Evolutionary conservation across 1,140 invertebrate species (phyloP), one percentile per base, ranked within the genome.

Genomic region (Drosophila punjabiensis): DNA sequence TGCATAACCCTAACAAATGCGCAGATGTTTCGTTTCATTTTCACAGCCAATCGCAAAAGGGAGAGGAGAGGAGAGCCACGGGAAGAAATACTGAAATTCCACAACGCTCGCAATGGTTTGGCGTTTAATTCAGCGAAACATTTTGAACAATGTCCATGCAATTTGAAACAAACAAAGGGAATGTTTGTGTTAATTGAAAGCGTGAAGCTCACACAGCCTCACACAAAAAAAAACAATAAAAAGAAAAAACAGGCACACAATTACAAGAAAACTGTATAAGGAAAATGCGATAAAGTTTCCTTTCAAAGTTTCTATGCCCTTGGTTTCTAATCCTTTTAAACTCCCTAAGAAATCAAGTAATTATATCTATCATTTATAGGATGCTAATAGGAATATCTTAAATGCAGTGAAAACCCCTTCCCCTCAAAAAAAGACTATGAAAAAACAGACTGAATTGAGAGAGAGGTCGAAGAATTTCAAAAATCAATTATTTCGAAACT

Each of bases 401-500:
- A 6, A 53, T 10, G 8, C 13, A 5, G 13, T 37, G 3, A 18
- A 8, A 55, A 35, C 5, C 4, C 18, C 1, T 24, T 24, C 24
- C 24, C 1, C 24, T 24, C 50, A n/a, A 20, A 35, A 24, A 16
- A 16, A 37, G 13, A 20, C 7, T 28, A 45, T 24, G 60, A 55
- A 20, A 71, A 71, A 64, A 63, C 65, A 20, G 18, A 60, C 13
- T 43, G 7, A 33, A 28, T 7, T 28, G 14, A 39, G 13, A 52
- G 43, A 73, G 68, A 43, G 69, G 69, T 24, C 69, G 24, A 90
- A 90, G 86, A 90, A 90, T 90, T 90, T 90, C 68, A 78, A 79
- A 90, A 90, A 90, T 90, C 86, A 90, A 90, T 90, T 90, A 90
- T 90, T 90, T 90, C 86, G 86, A 90, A 90, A 90, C 86, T 90